phyloP scores from a whole-genome alignment of 2,797 vertebrate species.

The Phoeniculus purpureus region DNA sequence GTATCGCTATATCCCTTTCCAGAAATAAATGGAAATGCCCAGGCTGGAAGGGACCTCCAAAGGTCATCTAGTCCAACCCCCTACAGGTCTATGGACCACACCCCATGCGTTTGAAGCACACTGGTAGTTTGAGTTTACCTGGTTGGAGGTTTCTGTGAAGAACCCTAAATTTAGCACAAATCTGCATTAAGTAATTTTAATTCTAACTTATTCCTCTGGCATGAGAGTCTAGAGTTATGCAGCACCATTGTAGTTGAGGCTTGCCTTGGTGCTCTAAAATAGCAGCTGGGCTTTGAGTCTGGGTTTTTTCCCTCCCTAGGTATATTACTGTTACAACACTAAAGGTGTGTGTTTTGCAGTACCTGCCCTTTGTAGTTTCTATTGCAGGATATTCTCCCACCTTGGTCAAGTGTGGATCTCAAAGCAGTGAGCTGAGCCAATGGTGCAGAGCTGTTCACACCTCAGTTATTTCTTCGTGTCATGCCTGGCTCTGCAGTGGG shows the following conservation, averaged over 20 bases:
- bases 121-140: too few species aligned
- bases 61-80: too few species aligned
- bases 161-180: too few species aligned
- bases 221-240: too few species aligned
- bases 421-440: neutral
- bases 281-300: neutral
- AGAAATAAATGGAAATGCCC: neutral
- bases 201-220: too few species aligned
- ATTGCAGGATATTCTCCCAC: neutral
- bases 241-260: too few species aligned
- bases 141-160: too few species aligned
- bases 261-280: neutral
- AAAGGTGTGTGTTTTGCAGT: fast-evolving
- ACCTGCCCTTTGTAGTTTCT: neutral
- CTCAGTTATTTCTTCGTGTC: too few species aligned
- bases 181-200: too few species aligned
- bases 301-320: neutral
- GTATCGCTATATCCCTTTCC: neutral
- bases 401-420: neutral
- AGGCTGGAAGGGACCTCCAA: too few species aligned
- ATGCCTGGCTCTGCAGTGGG: neutral
- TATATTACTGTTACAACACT: neutral
- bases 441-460: neutral
- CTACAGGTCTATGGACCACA: too few species aligned
- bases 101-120: too few species aligned